Conservation (phyloP, 2,888 invertebrate species). For the Dynastes grantii region DNA sequence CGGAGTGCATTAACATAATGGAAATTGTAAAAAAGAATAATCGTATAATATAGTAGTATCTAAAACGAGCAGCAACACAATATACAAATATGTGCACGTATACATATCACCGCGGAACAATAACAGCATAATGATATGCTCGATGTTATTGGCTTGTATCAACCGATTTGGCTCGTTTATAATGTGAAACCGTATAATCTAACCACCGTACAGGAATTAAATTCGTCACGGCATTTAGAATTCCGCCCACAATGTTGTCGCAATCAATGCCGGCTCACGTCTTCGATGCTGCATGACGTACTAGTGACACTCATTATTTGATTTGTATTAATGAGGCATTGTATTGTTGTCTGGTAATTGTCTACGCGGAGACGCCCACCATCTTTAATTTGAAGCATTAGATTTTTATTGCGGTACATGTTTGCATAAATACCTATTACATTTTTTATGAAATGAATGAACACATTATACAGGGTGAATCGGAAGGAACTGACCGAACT, state of each 20-base stretch:
- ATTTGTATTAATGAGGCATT: conserved; percentile 51
- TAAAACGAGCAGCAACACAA: not conserved
- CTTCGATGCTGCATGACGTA: conserved; percentile 19
- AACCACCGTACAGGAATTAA: conserved; percentile 31
- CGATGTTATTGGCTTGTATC: conserved; percentile 8
- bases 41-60: not conserved
- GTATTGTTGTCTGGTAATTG: conserved; percentile 44
- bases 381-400: not conserved
- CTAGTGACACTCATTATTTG: conserved; percentile 42
- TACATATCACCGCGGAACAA: not conserved
- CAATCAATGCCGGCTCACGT: conserved; percentile 18
- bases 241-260: conserved; percentile 31
- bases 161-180: conserved; percentile 8
- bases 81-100: not conserved
- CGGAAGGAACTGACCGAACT: too few species aligned
- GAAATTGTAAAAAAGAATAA: not conserved
- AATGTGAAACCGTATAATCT: conserved; percentile 18
- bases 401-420: not conserved
- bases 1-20: not conserved
- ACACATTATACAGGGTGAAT: too few species aligned
- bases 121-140: conserved; percentile 11
- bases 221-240: conserved; percentile 19
- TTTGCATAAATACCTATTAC: not conserved
- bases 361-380: conserved; percentile 23
- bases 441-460: not conserved